These are phyloP conservation scores for Polyergus mexicanus DNA, from an alignment of 1,140 invertebrate species.

Conservation along the genomic window DNA sequence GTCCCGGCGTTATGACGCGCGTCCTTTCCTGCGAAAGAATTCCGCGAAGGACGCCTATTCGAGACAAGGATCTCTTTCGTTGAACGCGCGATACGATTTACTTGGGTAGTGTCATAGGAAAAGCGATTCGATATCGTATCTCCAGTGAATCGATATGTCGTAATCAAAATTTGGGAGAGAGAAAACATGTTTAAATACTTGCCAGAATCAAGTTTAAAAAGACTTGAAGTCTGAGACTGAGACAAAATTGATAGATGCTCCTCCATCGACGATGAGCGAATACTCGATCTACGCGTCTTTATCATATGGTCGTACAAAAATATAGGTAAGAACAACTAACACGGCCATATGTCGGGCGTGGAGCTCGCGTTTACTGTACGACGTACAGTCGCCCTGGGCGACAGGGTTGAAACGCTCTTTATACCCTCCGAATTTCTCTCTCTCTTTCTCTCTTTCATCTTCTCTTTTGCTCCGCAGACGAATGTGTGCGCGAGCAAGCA, in stretches of 20 bases:
- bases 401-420: constrained; percentile 77
- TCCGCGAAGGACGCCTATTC: constrained; percentile 71
- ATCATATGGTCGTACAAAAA: constrained; percentile 70
- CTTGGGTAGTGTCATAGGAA: neutral
- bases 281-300: constrained; percentile 13
- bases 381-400: constrained; percentile 75
- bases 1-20: constrained; percentile 75
- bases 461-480: constrained; percentile 21
- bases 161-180: too few relatives aligned
- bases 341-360: constrained; percentile 79
- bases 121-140: neutral
- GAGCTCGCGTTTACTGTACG: constrained; percentile 72
- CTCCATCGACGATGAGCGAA: constrained; percentile 8
- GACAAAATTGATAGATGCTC: neutral
- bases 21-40: constrained; percentile 71
- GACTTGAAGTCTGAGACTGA: neutral
- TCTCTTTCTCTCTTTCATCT: constrained; percentile 51
- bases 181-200: neutral
- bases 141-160: neutral
- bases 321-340: constrained; percentile 74
- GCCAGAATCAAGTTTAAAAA: neutral
- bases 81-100: constrained; percentile 27
- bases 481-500: constrained; percentile 23
- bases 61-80: constrained; percentile 53
- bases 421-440: constrained; percentile 76